phyloP scores from a whole-genome alignment of 2,888 invertebrate species.

The Beris chalybata region DNA sequence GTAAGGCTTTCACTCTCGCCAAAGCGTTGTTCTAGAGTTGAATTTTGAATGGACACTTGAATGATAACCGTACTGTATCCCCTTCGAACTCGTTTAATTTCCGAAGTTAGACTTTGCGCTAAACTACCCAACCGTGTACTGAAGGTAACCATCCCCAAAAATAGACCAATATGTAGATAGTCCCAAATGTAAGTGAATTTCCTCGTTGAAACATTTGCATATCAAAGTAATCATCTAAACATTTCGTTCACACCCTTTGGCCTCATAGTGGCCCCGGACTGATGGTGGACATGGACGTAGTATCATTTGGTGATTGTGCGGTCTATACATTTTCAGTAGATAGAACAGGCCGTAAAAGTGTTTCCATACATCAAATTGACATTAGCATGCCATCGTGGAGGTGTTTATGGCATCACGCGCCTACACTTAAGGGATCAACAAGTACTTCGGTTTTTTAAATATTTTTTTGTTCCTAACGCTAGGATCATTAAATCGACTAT shows the following conservation, averaged over 20 bases:
- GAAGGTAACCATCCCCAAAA: neutral
- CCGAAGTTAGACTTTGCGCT: too few relatives aligned
- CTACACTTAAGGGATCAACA: constrained; percentile 28
- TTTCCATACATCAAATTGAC: constrained; percentile 33
- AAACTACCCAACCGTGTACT: too few relatives aligned
- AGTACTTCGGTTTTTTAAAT: too few relatives aligned
- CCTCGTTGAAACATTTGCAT: constrained; percentile 33
- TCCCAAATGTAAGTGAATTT: constrained; percentile 34
- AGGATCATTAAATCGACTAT: too few relatives aligned
- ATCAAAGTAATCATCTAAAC: constrained; percentile 36
- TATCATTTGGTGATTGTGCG: constrained; percentile 5
- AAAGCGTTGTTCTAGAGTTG: neutral
- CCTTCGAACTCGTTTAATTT: neutral
- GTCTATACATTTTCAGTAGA: neutral
- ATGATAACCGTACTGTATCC: neutral
- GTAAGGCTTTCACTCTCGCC: constrained; percentile 14
- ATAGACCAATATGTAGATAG: constrained; percentile 5
- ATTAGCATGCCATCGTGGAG: constrained; percentile 32
- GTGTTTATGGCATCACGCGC: constrained; percentile 29
- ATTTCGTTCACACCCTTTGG: constrained; percentile 35
- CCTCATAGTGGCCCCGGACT: constrained; percentile 8
- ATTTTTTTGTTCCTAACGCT: too few relatives aligned
- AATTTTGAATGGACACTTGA: constrained; percentile 5
- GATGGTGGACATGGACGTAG: constrained; percentile 23
- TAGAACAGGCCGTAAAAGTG: constrained; percentile 22